phyloP scores from a whole-genome alignment of 2,113 vertebrate species.

The Hyaena hyaena region DNA sequence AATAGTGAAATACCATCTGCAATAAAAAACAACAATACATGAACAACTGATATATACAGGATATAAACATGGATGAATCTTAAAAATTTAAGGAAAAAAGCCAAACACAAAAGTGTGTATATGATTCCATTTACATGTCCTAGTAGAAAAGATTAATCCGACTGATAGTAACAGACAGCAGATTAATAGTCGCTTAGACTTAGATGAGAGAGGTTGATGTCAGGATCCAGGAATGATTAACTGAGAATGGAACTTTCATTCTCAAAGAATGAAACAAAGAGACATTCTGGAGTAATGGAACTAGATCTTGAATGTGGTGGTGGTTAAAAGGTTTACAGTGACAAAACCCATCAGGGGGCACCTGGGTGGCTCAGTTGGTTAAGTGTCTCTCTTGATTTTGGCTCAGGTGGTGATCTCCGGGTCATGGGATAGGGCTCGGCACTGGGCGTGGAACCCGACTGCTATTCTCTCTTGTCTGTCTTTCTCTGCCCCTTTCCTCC shows the following conservation, averaged over 20 bases:
- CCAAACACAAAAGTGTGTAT: background rate
- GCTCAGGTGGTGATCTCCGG: too few species aligned
- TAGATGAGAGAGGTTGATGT: background rate
- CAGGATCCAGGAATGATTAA: background rate
- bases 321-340: background rate
- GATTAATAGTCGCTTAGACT: background rate
- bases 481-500: too few species aligned
- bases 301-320: background rate
- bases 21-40: background rate
- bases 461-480: too few species aligned
- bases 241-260: background rate
- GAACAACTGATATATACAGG: background rate
- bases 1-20: background rate
- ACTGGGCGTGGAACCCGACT: too few species aligned
- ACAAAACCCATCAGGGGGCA: background rate
- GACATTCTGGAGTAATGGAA: background rate
- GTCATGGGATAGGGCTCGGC: too few species aligned
- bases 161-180: constrained; percentile 4
- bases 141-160: background rate
- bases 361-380: too few species aligned
- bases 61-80: background rate
- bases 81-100: background rate
- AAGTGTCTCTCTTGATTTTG: too few species aligned
- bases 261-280: background rate
- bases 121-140: background rate